Base-by-base conservation (phyloP, 2,797 vertebrate genomes). In the Sternotherus odoratus region DNA sequence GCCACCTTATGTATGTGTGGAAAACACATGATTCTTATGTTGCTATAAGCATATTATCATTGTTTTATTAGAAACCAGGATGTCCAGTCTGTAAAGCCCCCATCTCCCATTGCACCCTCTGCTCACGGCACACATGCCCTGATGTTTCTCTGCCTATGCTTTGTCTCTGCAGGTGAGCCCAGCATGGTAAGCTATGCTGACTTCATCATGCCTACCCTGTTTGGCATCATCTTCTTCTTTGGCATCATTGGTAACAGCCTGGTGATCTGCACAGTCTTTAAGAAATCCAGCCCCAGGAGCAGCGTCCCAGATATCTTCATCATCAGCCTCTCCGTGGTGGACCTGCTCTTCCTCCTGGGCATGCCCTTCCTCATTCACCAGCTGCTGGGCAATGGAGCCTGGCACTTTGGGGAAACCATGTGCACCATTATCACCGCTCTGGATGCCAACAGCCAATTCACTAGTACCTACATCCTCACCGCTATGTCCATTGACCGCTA, bases 361-460 rank as follows among this genome's bases (percentile, higher is more conserved):
- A 95, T 96, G 95, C 97, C 96, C 11, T 97, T 97, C 69, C 83
- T 96, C 19, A 97, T 95, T 46, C 96, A 96, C 33, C 96, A 97
- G 82, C 88, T 97, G 24, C 90, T 97, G 11, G 95, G 96, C 50
- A 95, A 96, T 0, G 51, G 97, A 63, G 92, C 94, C n/a, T 96
- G 95, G 96, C 80, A 5, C 50, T 96, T 74, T 82, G 95, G 95
- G 48, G 95, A 88, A 56, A 95, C 82, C 0, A 91, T 86, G 92
- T 90, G 93, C 63, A 95, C 94, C 33, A 66, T 96, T 63, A 93
- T 97, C 30, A 89, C 96, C 0, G 92, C 94, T 63, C 82, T 95
- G 85, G 95, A 94, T 79, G 92, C 95, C 75, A 95, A 97, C 87
- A 96, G 95, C 57, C 96, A 97, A 75, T 96, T 97, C 92, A 97